Base-by-base conservation (phyloP, 2,888 invertebrate species). In the Drosophila nr. perissopoda region DNA sequence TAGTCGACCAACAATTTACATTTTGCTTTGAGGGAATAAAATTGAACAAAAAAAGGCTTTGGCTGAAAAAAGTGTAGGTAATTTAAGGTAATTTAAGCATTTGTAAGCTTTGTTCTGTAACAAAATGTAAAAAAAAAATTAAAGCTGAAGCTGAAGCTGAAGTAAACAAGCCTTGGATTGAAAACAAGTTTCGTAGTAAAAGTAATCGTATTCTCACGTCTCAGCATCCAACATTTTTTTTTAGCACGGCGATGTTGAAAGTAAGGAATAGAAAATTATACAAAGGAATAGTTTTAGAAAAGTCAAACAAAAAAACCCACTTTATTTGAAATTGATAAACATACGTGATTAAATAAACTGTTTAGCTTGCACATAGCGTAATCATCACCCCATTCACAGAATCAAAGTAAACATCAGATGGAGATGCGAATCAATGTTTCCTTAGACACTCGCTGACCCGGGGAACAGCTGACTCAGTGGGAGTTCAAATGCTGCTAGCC, bases 401-500 rank as follows among this genome's bases (percentile, higher is more conserved):
- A 51, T 4, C 21, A 11, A 42, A 51, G n/a, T 52, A 6, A 21
- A 33, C 27, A 59, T 61, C 29, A 76, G 11, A 54, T 36, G 56
- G 11, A 36, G 51, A 65, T 40, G 4, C 31, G 25, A 38, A 51
- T 36, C 57, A 29, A 75, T 61, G 75, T 74, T 79, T 40, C 51
- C n/a, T 8, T 5, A 34, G 27, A 27, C 10, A 54, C 40, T 40
- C 31, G 51, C 52, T 45, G 56, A 56, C 33, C 51, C 42, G 51
- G 63, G 64, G 29, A 61, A 51, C 33, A 33, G 70, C 70, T 78
- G 79, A 67, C 29, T 78, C 75, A 74, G 68, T 48, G 10, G 21
- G 31, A 25, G 77, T 70, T 79, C 75, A 76, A 61, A 69, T 58
- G 71, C 38, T 67, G 34, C 54, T 80, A 63, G 21, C 68, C 66